Percentiles rank a stretch among this genome's conserved stretches.
Conservation (phyloP, 2,888 invertebrate genomes). For the Pemphredon lugubris region DNA sequence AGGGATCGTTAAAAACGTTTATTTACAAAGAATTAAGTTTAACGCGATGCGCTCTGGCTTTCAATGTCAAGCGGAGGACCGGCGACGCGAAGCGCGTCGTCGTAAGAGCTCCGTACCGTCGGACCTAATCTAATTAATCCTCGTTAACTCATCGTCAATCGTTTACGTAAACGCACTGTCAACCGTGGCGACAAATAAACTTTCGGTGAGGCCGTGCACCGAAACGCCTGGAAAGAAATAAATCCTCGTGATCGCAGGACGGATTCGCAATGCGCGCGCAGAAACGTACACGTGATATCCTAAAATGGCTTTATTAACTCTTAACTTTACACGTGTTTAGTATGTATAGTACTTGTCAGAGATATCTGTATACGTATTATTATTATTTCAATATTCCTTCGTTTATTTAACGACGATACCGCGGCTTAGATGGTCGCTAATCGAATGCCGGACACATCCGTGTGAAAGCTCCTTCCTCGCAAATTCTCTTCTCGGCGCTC, state of each 20-base stretch:
- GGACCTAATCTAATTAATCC: constrained; percentile 46
- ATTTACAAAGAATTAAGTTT: no score
- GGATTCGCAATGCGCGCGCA: neutral
- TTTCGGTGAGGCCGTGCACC: constrained; percentile 4
- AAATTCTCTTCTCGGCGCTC: no score
- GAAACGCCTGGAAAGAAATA: no score
- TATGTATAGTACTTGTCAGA: constrained; percentile 75
- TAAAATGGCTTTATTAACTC: constrained; percentile 79
- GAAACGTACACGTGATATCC: constrained; percentile 57
- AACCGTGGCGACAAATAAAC: constrained; percentile 1
- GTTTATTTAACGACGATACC: constrained; percentile 44
- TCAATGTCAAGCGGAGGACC: no score
- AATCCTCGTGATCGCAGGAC: no score
- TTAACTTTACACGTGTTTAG: constrained; percentile 78
- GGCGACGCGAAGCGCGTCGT: no score
- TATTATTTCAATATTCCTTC: constrained; percentile 53
- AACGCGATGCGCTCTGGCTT: no score
- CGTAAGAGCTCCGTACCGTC: constrained; percentile 14
- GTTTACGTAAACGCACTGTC: constrained; percentile 36
- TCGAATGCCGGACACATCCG: neutral
- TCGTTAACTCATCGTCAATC: constrained; percentile 47
- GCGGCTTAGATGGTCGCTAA: constrained; percentile 12
- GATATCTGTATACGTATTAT: constrained; percentile 70
- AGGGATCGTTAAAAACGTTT: no score
- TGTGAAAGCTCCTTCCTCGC: no score